Conservation (phyloP, 2,888 invertebrate species). For the Campoletis raptor region DNA sequence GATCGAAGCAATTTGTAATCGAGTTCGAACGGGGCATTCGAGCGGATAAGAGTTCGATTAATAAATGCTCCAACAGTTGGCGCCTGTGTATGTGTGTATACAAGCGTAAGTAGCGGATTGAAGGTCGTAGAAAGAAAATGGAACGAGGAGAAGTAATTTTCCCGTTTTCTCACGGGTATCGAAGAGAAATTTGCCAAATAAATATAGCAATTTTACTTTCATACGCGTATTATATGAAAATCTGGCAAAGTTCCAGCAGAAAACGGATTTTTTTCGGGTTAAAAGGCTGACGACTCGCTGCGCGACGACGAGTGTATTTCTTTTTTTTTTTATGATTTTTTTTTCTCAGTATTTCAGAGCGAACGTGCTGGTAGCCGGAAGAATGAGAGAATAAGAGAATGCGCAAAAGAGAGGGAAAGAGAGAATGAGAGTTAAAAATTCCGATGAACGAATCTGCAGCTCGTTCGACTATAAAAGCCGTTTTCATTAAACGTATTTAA, state of each 20-base stretch:
- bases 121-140: conserved; percentile 55
- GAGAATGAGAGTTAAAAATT: conserved; percentile 23
- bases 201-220: conserved; percentile 41
- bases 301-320: conserved; percentile 24
- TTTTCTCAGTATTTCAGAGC: conserved; percentile 7
- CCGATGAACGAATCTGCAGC: conserved; percentile 29
- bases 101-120: background rate
- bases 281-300: conserved; percentile 42
- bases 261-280: conserved; percentile 31
- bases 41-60: conserved; percentile 71
- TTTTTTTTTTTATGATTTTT: conserved; percentile 14
- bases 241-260: conserved; percentile 37
- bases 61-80: conserved; percentile 66
- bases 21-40: conserved; percentile 68
- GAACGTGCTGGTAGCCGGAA: conserved; percentile 18
- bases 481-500: conserved; percentile 36
- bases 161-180: conserved; percentile 20
- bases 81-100: background rate
- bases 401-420: background rate
- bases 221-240: conserved; percentile 9
- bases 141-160: conserved; percentile 31
- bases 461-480: conserved; percentile 38
- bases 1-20: conserved; percentile 71
- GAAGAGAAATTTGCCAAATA: conserved; percentile 35
- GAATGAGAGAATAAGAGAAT: conserved; percentile 32